Evolutionary conservation across 2,888 invertebrate species (phyloP).

Genomic region (Chymomyza procnemis): DNA sequence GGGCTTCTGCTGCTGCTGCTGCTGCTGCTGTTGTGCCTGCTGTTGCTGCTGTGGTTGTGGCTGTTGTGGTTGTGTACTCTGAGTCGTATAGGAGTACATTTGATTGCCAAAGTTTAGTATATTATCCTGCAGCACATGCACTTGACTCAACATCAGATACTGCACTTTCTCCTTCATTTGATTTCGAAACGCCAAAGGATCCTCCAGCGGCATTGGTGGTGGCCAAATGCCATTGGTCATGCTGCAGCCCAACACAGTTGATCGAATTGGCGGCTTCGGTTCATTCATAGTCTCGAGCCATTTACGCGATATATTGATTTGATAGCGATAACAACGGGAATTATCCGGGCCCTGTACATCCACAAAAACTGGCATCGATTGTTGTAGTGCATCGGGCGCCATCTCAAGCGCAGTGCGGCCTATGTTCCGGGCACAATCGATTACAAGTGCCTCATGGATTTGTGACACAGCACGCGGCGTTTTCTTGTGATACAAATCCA

Average conservation of each 20-base stretch:
- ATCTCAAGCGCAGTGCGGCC: slow-evolving; percentile 33
- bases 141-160: slow-evolving; percentile 15
- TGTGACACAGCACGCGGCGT: slow-evolving; percentile 19
- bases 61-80: too few relatives aligned
- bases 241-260: background rate
- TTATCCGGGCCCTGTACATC: slow-evolving; percentile 47
- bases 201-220: background rate
- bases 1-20: too few relatives aligned
- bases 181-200: background rate
- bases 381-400: slow-evolving; percentile 14
- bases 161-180: background rate
- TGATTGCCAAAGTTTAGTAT: background rate
- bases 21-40: too few relatives aligned
- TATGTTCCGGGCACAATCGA: slow-evolving; percentile 49
- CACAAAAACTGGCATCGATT: slow-evolving; percentile 51
- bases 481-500: slow-evolving; percentile 35
- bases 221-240: background rate
- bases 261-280: background rate
- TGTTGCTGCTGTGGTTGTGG: too few relatives aligned
- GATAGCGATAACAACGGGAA: slow-evolving; percentile 35
- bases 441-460: slow-evolving; percentile 49
- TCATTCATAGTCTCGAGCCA: slow-evolving; percentile 24
- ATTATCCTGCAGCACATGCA: slow-evolving; percentile 9
- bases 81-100: too few relatives aligned
- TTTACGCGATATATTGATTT: slow-evolving; percentile 5